These are phyloP conservation scores for Pachyuromys duprasi DNA, from an alignment of 2,797 vertebrate species.

Conservation along the genomic window DNA sequence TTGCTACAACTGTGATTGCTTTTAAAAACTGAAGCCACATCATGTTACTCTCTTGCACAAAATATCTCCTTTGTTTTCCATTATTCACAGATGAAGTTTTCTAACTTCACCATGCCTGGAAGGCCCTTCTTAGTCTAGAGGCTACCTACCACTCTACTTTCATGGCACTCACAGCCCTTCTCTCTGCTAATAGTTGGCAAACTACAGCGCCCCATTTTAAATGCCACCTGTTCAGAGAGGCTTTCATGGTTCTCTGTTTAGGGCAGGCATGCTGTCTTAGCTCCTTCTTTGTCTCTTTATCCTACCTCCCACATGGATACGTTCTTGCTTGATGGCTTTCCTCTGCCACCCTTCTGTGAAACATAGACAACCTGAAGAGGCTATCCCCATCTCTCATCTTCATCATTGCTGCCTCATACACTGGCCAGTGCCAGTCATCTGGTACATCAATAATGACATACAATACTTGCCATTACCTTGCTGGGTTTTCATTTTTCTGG, in stretches of 20 bases:
- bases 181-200: not conserved
- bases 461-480: not conserved
- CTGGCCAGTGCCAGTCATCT: not conserved
- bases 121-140: not conserved
- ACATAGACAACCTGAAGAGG: not conserved
- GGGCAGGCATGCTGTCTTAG: not conserved
- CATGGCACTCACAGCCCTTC: not conserved
- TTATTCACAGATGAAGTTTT: not conserved
- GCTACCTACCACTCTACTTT: not conserved
- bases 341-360: not conserved
- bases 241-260: not conserved
- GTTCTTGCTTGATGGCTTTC: not conserved
- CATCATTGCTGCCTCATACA: not conserved
- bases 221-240: not conserved
- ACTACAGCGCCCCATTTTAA: not conserved
- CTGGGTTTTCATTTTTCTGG: not conserved
- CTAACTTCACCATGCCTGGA: not conserved
- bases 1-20: not conserved
- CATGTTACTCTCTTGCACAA: not conserved
- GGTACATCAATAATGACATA: not conserved
- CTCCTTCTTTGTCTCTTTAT: not conserved
- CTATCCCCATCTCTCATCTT: not conserved
- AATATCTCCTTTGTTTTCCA: not conserved
- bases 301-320: rapidly evolving
- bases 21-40: not conserved